Evolutionary conservation across 2,113 vertebrate genomes (phyloP).

Genomic region (Collichthys lucidus): DNA sequence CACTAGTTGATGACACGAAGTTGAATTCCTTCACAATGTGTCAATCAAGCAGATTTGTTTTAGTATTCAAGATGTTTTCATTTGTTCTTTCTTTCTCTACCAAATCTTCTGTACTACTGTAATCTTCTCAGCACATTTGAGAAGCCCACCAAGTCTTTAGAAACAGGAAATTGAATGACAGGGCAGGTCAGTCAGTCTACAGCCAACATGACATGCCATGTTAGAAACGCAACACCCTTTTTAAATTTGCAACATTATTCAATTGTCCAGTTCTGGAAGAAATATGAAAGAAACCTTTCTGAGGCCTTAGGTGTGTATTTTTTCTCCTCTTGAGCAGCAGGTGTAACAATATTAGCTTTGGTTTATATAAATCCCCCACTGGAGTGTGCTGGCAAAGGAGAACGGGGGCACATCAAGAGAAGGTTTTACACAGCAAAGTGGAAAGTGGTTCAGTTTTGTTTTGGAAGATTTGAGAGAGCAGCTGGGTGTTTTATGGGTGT

Average conservation of each 20-base stretch:
- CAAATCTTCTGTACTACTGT: not conserved
- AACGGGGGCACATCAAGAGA: conserved; percentile 33
- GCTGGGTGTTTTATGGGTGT: conserved; percentile 33
- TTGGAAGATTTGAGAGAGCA: conserved; percentile 32
- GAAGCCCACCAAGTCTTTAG: not conserved
- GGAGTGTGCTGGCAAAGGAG: conserved; percentile 37
- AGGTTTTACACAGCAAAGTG: conserved; percentile 28
- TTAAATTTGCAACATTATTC: conserved; percentile 50
- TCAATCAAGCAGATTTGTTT: not conserved
- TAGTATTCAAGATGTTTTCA: not conserved
- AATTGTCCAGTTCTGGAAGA: conserved; percentile 6
- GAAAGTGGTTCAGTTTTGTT: conserved; percentile 49
- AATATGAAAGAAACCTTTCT: conserved; percentile 49
- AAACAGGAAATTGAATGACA: conserved; percentile 40
- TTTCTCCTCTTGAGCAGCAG: conserved; percentile 62
- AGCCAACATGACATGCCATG: not conserved
- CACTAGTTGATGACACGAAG: not conserved
- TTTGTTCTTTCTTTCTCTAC: not conserved
- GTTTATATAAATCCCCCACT: conserved; percentile 73
- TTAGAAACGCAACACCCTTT: not conserved
- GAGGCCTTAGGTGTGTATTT: conserved; percentile 51
- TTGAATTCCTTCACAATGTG: not conserved
- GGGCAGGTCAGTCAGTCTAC: conserved; percentile 24
- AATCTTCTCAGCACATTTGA: conserved; percentile 15
- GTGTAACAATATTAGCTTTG: conserved; percentile 84